These are phyloP conservation scores for Blastomussa wellsi DNA, from an alignment of 92 coral and sea anemone species.

Conservation along the genomic window DNA sequence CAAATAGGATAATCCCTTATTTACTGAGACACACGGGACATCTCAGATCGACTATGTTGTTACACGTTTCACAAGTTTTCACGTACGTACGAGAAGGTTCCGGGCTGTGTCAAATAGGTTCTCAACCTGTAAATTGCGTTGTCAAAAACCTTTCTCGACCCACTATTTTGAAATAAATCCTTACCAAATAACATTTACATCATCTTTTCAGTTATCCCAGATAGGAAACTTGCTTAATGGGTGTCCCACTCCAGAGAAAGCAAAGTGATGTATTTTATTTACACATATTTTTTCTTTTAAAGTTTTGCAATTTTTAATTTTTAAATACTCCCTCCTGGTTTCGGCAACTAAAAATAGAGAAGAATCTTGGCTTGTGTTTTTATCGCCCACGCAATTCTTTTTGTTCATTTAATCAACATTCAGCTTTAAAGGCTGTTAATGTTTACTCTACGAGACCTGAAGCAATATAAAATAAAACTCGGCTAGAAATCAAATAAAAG, in stretches of 20 bases:
- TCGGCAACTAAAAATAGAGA: neutral
- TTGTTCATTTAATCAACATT: constrained; percentile 1
- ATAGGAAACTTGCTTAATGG: neutral
- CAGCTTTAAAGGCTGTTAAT: neutral
- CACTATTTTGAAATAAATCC: constrained; percentile 1
- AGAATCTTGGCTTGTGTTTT: neutral
- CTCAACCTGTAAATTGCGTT: neutral
- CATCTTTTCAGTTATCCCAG: neutral
- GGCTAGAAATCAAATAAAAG: neutral
- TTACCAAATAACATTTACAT: neutral
- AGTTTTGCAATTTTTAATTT: neutral
- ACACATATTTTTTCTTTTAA: neutral
- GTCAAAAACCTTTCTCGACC: neutral
- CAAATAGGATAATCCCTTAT: constrained; percentile 10
- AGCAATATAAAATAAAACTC: neutral
- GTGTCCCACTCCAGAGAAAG: neutral
- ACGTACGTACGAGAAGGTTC: neutral
- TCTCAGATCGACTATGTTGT: neutral
- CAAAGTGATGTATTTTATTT: neutral
- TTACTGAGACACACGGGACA: neutral
- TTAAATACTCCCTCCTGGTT: neutral
- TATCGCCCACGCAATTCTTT: constrained; percentile 22
- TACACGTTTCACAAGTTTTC: constrained; percentile 17
- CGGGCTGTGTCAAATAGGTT: neutral
- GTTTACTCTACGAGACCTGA: neutral